phyloP scores from a whole-genome alignment of 2,888 invertebrate species.

The Prenolepis imparis region DNA sequence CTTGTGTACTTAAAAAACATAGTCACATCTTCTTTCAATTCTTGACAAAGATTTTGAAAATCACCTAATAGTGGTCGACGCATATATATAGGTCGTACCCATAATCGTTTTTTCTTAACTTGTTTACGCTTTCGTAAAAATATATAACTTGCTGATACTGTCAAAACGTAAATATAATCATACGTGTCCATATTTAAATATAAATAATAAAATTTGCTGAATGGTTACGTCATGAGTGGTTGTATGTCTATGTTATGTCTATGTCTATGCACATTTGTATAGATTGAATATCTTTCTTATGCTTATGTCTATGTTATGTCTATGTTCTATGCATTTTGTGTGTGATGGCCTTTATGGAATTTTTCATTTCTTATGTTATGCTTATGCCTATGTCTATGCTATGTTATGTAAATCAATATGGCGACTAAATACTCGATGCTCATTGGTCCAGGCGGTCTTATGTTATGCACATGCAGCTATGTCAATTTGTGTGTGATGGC shows the following conservation, averaged over 20 bases:
- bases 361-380: too few relatives aligned
- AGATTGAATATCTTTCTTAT: not conserved
- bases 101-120: constrained; percentile 26
- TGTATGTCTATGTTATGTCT: not conserved
- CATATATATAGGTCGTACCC: not conserved
- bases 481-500: too few relatives aligned
- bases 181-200: too few relatives aligned
- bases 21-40: constrained; percentile 50
- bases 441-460: too few relatives aligned
- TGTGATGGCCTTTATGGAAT: not conserved
- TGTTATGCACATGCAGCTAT: too few relatives aligned
- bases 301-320: constrained; percentile 9
- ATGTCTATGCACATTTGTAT: constrained; percentile 13
- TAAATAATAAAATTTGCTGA: too few relatives aligned
- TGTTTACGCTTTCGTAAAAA: not conserved
- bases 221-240: too few relatives aligned
- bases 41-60: constrained; percentile 55
- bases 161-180: too few relatives aligned
- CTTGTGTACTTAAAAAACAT: constrained; percentile 60
- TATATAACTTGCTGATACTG: too few relatives aligned
- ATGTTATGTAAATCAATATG: too few relatives aligned
- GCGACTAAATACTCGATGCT: too few relatives aligned
- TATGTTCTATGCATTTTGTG: constrained; percentile 3
- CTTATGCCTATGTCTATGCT: too few relatives aligned
- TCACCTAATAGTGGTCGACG: constrained; percentile 41